Evolutionary conservation across 2,888 invertebrate genomes (phyloP), one percentile per base, ranked within the genome.

Genomic region (Ophioninae sp.): DNA sequence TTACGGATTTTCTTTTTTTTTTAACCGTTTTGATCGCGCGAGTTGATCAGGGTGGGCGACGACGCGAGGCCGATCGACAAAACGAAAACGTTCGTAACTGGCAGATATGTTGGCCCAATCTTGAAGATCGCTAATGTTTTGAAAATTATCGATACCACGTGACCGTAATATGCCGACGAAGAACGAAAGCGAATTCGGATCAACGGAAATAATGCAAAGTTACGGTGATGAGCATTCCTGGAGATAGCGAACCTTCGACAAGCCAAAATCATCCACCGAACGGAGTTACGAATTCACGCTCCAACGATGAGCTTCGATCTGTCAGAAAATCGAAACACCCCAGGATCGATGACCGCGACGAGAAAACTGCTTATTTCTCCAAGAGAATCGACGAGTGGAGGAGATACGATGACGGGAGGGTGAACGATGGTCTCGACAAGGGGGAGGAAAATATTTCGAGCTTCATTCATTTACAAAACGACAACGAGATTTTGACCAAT

Each of bases 151-250:
- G 67, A 83, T 81, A 68, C 71, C 61, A 63, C 20, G 68, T 84
- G 64, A 75, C 84, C 30, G 84, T 84, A 64, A 84, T 30, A 30
- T 84, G 81, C 81, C 79, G 81, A 81, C 72, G 79, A 79, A 37
- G n/a, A 69, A 75, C 44, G 64, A 9, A 58, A 58, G 41, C 17
- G 64, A 81, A 79, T 78, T 72, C 22, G 68, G 20, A 59, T 58
- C 51, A 37, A 56, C 67, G 78, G 80, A 74, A 79, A 89, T 88
- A 88, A 89, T 89, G 89, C 77, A 77, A 88, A 86, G 81, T 75
- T 68, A 82, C 76, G 87, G 88, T 86, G 86, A 90, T 90, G 90
- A 90, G 86, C 86, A 79, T 87, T 81, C 75, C 85, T 84, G 88
- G 86, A 82, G 87, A 77, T 81, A 83, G 82, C 75, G 87, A 87